Percentiles rank a stretch among this genome's conserved stretches.
phyloP scores from a whole-genome alignment of 1,140 invertebrate species.

The Monochamus saltuarius region DNA sequence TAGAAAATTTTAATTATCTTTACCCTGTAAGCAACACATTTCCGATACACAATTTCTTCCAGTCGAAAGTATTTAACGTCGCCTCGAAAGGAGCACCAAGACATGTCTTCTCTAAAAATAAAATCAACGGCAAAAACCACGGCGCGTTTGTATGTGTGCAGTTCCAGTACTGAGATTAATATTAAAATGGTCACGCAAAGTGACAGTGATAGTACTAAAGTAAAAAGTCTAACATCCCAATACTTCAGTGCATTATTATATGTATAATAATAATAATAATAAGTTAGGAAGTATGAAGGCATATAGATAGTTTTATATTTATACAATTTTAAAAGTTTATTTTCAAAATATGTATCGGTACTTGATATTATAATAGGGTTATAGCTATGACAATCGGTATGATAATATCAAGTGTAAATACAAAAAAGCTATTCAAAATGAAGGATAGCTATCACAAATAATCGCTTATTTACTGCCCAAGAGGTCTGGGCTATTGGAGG shows the following conservation, averaged over 20 bases:
- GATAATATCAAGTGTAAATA: slow-evolving; percentile 37
- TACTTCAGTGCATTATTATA: slow-evolving; percentile 53
- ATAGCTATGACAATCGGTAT: slow-evolving; percentile 11
- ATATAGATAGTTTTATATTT: slow-evolving; percentile 52
- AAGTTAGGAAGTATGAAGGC: slow-evolving; percentile 53
- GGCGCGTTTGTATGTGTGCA: slow-evolving; percentile 19
- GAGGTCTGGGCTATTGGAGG: slow-evolving; percentile 36
- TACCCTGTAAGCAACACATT: too few relatives aligned
- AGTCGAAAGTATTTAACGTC: too few relatives aligned
- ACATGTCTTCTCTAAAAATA: too few relatives aligned
- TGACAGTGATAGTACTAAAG: slow-evolving; percentile 52
- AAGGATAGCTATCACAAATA: slow-evolving; percentile 48
- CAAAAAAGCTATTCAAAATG: slow-evolving; percentile 44
- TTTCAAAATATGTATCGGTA: slow-evolving; percentile 35
- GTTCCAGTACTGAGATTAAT: slow-evolving; percentile 45
- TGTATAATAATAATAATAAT: slow-evolving; percentile 46
- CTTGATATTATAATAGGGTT: slow-evolving; percentile 24
- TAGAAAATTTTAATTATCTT: too few relatives aligned
- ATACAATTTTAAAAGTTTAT: slow-evolving; percentile 45
- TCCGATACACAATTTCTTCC: too few relatives aligned
- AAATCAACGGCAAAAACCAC: too few relatives aligned
- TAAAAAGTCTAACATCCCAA: slow-evolving; percentile 54
- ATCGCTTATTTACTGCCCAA: slow-evolving; percentile 39
- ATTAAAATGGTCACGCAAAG: slow-evolving; percentile 47
- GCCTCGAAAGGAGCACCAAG: too few relatives aligned